Conservation (phyloP, 2,113 vertebrate species). For the Alectura lathami region DNA sequence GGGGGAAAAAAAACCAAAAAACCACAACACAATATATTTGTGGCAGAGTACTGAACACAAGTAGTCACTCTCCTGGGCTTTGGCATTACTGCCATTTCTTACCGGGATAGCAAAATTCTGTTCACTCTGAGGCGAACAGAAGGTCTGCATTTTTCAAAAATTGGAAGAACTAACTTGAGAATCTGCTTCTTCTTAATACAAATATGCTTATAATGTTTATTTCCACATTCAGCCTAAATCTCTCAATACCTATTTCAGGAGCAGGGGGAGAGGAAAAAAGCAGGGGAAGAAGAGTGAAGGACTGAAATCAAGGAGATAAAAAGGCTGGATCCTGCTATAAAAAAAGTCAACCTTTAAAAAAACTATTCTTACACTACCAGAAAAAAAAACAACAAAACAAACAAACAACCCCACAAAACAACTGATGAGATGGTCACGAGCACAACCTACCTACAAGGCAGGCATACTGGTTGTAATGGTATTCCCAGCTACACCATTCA, state of each 20-base stretch:
- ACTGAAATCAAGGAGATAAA: neutral
- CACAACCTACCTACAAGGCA: neutral
- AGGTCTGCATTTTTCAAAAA: neutral
- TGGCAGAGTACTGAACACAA: neutral
- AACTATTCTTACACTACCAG: neutral
- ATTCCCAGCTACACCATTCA: neutral
- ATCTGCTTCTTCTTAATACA: conserved; percentile 21
- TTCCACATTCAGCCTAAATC: conserved; percentile 4
- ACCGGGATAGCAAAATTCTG: neutral
- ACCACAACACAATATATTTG: neutral
- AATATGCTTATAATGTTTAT: conserved; percentile 28
- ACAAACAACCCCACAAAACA: neutral
- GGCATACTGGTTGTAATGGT: neutral
- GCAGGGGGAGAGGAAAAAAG: neutral
- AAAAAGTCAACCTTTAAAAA: neutral
- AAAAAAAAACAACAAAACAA: neutral
- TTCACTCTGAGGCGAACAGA: neutral
- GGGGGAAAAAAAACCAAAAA: fast-evolving
- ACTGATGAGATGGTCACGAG: neutral
- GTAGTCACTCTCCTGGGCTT: neutral
- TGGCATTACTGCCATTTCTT: neutral
- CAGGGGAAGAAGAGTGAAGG: neutral
- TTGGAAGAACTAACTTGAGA: neutral
- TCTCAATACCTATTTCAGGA: neutral
- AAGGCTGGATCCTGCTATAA: neutral